Conservation (phyloP, 2,113 vertebrate species). For the Dendrocopos noguchii region DNA sequence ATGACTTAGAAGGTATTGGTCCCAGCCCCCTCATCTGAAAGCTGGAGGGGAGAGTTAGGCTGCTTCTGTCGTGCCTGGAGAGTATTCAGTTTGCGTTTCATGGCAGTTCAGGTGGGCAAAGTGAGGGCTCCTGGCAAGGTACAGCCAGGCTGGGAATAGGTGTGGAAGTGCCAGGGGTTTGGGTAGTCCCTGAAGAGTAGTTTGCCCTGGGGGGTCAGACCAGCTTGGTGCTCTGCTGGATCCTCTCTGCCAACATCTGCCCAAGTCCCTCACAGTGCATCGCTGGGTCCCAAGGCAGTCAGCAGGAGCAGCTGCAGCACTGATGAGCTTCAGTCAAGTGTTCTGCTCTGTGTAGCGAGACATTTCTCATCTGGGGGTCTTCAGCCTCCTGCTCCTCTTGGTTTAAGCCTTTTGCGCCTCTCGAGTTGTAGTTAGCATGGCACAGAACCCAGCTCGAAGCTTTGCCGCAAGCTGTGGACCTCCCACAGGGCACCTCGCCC, state of each 20-base stretch:
- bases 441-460: fast-evolving
- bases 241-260: neutral
- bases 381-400: neutral
- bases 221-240: neutral
- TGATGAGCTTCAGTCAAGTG: neutral
- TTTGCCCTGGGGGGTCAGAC: neutral
- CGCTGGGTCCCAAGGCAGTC: neutral
- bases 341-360: neutral
- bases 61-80: neutral
- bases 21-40: neutral
- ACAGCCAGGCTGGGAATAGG: neutral
- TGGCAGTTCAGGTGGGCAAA: neutral
- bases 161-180: neutral
- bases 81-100: fast-evolving
- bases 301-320: neutral
- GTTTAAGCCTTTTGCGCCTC: neutral
- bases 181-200: neutral
- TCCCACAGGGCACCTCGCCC: too few relatives aligned
- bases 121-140: neutral
- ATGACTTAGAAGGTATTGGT: fast-evolving
- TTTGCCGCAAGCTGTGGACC: neutral
- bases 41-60: neutral
- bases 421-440: neutral
- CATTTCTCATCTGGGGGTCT: neutral
- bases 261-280: neutral